Percentiles rank a stretch among this genome's conserved stretches.
These are phyloP conservation scores for Platichthys stellatus DNA, from an alignment of 2,113 vertebrate genomes.

Conservation along the genomic window DNA sequence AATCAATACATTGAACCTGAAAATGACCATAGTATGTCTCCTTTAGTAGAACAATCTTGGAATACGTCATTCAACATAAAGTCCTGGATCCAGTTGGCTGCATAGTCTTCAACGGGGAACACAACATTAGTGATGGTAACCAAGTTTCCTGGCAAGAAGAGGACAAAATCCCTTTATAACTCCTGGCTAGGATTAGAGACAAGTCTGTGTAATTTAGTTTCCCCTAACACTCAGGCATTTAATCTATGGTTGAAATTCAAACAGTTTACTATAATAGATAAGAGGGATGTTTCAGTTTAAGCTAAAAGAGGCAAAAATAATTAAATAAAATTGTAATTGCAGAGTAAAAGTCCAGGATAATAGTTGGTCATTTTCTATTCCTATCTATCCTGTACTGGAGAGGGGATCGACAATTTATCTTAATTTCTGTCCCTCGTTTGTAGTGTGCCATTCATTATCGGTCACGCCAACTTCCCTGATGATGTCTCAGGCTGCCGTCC, in stretches of 20 bases:
- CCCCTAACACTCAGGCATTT: slow-evolving; percentile 21
- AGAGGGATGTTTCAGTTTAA: slow-evolving; percentile 20
- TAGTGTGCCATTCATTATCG: slow-evolving; percentile 6
- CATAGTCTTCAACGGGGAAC: not conserved
- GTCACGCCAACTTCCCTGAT: slow-evolving; percentile 20
- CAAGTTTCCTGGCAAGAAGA: slow-evolving; percentile 5
- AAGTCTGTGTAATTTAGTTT: slow-evolving; percentile 19
- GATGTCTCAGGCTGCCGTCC: slow-evolving; percentile 13
- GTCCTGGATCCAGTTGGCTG: not conserved
- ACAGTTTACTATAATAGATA: slow-evolving; percentile 11
- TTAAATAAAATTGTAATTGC: not conserved
- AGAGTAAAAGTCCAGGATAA: not conserved
- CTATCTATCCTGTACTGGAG: not conserved
- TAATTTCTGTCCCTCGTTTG: slow-evolving; percentile 27
- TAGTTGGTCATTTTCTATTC: not conserved
- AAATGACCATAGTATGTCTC: too few species aligned
- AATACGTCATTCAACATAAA: slow-evolving; percentile 5
- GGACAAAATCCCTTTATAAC: slow-evolving; percentile 17
- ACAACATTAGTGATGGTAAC: slow-evolving; percentile 24
- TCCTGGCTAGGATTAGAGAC: slow-evolving; percentile 19
- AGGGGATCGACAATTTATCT: not conserved
- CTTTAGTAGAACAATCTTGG: not conserved
- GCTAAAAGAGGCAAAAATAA: slow-evolving; percentile 18
- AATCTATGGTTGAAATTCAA: slow-evolving; percentile 38
- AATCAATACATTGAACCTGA: too few species aligned